These are phyloP conservation scores for Sclerurus mexicanus DNA, from an alignment of 2,113 vertebrate genomes.

Conservation along the genomic window DNA sequence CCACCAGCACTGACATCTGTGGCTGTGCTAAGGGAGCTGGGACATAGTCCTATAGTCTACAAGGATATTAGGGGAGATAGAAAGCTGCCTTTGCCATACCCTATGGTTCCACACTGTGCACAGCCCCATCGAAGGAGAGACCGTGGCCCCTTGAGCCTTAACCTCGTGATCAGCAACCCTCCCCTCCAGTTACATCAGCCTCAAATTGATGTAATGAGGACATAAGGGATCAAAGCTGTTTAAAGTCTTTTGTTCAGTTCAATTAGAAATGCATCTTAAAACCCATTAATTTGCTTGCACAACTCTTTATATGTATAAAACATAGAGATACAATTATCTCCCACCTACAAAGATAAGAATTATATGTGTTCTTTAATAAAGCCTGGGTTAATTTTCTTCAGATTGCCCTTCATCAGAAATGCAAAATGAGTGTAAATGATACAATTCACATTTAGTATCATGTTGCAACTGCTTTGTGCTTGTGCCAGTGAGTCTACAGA, in stretches of 20 bases:
- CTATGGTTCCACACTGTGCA: neutral
- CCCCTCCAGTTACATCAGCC: neutral
- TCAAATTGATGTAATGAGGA: neutral
- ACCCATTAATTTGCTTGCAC: neutral
- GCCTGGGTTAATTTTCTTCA: constrained; percentile 7
- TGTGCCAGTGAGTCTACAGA: neutral
- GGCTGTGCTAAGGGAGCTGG: neutral
- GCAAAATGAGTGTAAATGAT: constrained; percentile 16
- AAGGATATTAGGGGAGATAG: too few relatives aligned
- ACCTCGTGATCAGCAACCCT: neutral
- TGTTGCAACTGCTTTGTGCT: neutral
- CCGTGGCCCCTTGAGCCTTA: neutral
- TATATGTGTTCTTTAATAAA: neutral
- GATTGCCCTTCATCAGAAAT: neutral
- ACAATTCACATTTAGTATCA: neutral
- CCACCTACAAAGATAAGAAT: neutral
- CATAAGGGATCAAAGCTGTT: constrained; percentile 41
- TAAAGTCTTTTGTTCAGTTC: constrained; percentile 12
- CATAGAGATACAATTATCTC: neutral
- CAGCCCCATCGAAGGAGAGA: rapidly evolving
- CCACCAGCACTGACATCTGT: rapidly evolving
- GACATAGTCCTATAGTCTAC: neutral
- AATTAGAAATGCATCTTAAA: neutral
- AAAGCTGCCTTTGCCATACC: neutral
- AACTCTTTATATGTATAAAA: neutral